These are phyloP conservation scores for Phataginus tetradactyla DNA, from an alignment of 2,797 vertebrate species.

Conservation along the genomic window DNA sequence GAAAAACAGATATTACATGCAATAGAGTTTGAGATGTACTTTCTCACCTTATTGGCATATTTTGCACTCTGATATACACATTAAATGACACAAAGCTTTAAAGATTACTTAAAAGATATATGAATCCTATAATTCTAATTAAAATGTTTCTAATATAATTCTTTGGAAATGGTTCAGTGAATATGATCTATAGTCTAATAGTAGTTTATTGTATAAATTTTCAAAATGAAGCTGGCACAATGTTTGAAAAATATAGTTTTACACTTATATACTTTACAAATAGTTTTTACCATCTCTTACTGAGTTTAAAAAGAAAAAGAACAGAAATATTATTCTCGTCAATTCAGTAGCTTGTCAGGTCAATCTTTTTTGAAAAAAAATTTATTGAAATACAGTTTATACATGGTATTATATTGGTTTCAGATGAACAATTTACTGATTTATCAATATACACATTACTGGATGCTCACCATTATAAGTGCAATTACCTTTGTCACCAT, in stretches of 20 bases:
- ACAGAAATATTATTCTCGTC: not conserved
- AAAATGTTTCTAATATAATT: not conserved
- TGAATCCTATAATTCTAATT: not conserved
- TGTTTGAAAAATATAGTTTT: not conserved
- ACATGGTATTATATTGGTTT: not conserved
- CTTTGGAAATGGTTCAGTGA: not conserved
- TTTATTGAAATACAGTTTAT: too few species aligned
- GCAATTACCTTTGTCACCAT: too few species aligned
- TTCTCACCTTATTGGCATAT: not conserved
- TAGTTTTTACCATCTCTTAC: constrained; percentile 19
- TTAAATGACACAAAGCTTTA: not conserved
- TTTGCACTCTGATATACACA: not conserved
- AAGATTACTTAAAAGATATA: not conserved
- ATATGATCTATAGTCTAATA: not conserved
- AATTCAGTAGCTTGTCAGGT: not conserved
- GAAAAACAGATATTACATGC: constrained; percentile 3
- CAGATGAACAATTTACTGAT: too few species aligned
- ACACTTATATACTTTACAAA: not conserved
- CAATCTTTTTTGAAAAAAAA: not conserved
- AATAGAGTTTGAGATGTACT: not conserved
- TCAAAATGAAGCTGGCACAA: not conserved
- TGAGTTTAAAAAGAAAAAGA: not conserved
- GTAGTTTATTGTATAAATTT: not conserved
- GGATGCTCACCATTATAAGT: too few species aligned
- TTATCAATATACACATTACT: too few species aligned